Conservation (phyloP, 2,888 invertebrate genomes). For the Caradrina clavipalpis region DNA sequence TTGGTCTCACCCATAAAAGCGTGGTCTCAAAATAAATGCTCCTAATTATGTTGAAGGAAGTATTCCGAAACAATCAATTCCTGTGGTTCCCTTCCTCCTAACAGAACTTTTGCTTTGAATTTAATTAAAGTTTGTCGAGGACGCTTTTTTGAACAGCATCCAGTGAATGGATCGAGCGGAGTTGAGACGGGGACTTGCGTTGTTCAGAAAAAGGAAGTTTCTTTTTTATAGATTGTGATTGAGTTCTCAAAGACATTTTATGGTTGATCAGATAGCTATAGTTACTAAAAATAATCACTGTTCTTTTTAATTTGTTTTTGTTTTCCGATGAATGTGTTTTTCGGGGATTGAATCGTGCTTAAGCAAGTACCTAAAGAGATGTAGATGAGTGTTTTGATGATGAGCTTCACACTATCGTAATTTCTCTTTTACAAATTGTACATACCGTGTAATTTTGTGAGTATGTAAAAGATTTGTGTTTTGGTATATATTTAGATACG, state of each 20-base stretch:
- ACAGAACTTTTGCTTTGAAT: conserved; percentile 55
- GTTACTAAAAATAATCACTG: background rate
- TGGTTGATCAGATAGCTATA: conserved; percentile 7
- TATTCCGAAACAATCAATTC: conserved; percentile 39
- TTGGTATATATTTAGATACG: too few species aligned
- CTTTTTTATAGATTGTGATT: conserved; percentile 19
- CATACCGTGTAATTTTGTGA: too few species aligned
- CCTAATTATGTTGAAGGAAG: conserved; percentile 37
- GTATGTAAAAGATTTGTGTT: too few species aligned
- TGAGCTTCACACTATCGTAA: too few species aligned
- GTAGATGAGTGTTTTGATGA: too few species aligned
- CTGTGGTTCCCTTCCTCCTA: conserved; percentile 22
- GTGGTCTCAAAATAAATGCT: conserved; percentile 8
- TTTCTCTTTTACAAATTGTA: too few species aligned
- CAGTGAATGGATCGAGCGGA: conserved; percentile 24
- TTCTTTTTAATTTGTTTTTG: too few species aligned
- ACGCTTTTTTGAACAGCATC: conserved; percentile 35
- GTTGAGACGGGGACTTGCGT: background rate
- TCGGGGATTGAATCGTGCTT: too few species aligned
- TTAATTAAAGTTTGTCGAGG: conserved; percentile 57
- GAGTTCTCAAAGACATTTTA: conserved; percentile 14
- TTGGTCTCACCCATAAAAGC: conserved; percentile 8
- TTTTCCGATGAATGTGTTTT: too few species aligned
- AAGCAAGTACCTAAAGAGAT: too few species aligned
- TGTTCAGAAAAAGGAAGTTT: conserved; percentile 10